Evolutionary conservation across 2,113 vertebrate genomes (phyloP), one percentile per base, ranked within the genome.

Genomic region (Lycocorax pyrrhopterus): DNA sequence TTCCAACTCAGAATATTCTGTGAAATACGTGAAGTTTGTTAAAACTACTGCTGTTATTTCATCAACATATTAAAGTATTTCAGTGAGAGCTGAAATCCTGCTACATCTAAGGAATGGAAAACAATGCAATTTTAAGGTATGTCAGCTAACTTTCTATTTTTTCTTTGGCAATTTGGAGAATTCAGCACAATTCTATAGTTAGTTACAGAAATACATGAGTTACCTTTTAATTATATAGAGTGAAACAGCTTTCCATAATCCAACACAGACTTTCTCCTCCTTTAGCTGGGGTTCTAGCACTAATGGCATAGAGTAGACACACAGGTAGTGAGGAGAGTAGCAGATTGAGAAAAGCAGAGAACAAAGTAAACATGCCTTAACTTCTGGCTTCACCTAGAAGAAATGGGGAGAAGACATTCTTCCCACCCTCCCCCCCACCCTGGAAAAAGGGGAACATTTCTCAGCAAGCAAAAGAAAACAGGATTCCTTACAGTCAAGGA

Each of bases 181-280:
- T 37, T 91, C 68, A 92, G 76, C 32, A 91, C 51, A 90, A 89
- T 78, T 93, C 82, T 59, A 89, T 14, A 91, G 46, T 76, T 90
- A 95, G 69, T 91, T 88, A 96, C 68, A 95, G 73, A 96, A 96
- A 96, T 71, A 78, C 89, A 84, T 1, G 27, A 96, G 64, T 96
- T 96, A 96, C 94, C 96, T 96, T 96, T 96, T 62, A 94, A 91
- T 94, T 93, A 74, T 53, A 89, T 9, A 96, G 94, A 96, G 94
- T 94, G 93, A 91, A 96, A 93, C 94, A 96, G 94, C 91, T 96
- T 94, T 92, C 94, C 93, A 96, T 62, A 94, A 94, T 96, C 94
- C 96, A 96, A 96, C 94, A 96, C 86, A 96, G 94, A 89, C 64
- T 96, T 94, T 96, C 80, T 96, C 91, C 80, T 96, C 89, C 94